Base-by-base conservation (phyloP, 2,113 vertebrate genomes). In the Phycodurus eques region DNA sequence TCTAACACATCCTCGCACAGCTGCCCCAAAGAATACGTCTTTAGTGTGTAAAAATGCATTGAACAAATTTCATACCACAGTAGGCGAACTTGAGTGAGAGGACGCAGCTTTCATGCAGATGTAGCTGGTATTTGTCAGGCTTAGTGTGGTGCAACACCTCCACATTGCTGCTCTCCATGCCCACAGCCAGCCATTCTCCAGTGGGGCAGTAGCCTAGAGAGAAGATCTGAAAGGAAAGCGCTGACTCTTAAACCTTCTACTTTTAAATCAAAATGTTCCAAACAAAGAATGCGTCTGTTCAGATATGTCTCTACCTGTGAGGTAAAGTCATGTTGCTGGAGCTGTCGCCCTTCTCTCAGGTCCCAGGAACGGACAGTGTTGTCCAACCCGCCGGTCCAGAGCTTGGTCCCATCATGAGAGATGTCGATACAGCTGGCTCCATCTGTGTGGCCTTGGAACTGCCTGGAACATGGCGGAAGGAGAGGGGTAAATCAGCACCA, bases 111-210 rank as follows among this genome's bases (percentile, higher is more conserved):
- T 99, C 96, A 0, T 99, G 97, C 71, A 99, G 94, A 88, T 98
- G 97, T 72, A 99, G 94, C 93, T 99, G 97, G 88, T 99, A 99
- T 72, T 99, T 99, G 91, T 99, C 97, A 0, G 97, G 96, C 67
- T 99, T 99, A 63, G 95, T 97, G 92, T 96, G 95, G 91, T 99
- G 97, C 66, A 99, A 91, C 3, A 98, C 95, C 69, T 99, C 97
- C 87, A 99, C 97, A 0, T 98, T 99, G 89, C 96, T 99, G 94
- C 97, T 99, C 91, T 98, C 97, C 96, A 99, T 97, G 49, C 97
- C 97, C 87, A 99, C 97, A 0, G 96, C 97, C 74, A 99, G 90
- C 96, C 97, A 98, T 84, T 98, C 96, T 0, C 96, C 97, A 0
- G 96, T 98, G 4, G 97, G 97, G 90, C 97, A 99, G 90, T 99